These are phyloP conservation scores for Rhyacophila brunnea DNA, from an alignment of 1,140 invertebrate species.

Conservation along the genomic window DNA sequence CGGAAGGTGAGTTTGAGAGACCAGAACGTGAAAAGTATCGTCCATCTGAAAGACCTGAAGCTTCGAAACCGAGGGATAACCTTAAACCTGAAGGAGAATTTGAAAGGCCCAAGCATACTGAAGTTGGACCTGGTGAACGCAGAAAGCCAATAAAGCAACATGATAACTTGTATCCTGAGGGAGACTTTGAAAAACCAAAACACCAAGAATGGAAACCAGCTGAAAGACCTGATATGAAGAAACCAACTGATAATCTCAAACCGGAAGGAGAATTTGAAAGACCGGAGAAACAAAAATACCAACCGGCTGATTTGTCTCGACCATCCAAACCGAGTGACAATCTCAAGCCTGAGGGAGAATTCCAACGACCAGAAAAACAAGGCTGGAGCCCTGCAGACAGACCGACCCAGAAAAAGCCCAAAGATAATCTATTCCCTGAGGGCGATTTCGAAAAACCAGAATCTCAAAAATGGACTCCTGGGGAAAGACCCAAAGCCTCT, in stretches of 20 bases:
- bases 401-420: slow-evolving; percentile 45
- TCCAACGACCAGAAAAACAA: slow-evolving; percentile 41
- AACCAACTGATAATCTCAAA: slow-evolving; percentile 52
- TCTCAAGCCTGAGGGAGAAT: slow-evolving; percentile 54
- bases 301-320: slow-evolving; percentile 46
- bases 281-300: slow-evolving; percentile 42
- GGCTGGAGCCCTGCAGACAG: slow-evolving; percentile 41
- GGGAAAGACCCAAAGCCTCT: slow-evolving; percentile 50
- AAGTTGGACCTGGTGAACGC: slow-evolving; percentile 42
- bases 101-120: slow-evolving; percentile 42
- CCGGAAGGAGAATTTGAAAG: slow-evolving; percentile 56
- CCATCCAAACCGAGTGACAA: slow-evolving; percentile 53
- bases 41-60: slow-evolving; percentile 51
- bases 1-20: slow-evolving; percentile 58
- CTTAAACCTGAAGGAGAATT: slow-evolving; percentile 57
- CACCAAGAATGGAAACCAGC: slow-evolving; percentile 45
- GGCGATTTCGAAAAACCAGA: slow-evolving; percentile 53
- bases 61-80: slow-evolving; percentile 58
- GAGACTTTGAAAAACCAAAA: slow-evolving; percentile 59
- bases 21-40: slow-evolving; percentile 54
- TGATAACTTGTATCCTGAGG: slow-evolving; percentile 60
- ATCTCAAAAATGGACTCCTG: slow-evolving; percentile 40
- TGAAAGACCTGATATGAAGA: slow-evolving; percentile 43
- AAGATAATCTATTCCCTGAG: slow-evolving; percentile 57
- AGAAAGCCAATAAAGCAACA: slow-evolving; percentile 45